phyloP scores from a whole-genome alignment of 2,888 invertebrate genomes.

The Ecliptopera silaceata region DNA sequence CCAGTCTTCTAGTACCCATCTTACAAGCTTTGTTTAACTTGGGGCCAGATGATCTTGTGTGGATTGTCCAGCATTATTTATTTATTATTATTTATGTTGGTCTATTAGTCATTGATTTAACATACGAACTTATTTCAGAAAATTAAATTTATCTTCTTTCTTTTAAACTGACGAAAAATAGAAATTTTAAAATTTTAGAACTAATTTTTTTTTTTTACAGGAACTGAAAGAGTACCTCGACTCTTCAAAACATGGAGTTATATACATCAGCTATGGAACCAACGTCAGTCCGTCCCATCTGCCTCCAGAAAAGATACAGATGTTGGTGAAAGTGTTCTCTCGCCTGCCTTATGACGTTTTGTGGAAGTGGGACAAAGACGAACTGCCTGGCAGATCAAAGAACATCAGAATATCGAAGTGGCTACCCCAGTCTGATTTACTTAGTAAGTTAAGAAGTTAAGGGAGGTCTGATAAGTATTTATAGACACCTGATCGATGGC shows the following conservation, averaged over 20 bases:
- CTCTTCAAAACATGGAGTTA: slow-evolving; percentile 61
- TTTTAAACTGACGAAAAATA: no score
- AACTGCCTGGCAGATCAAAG: slow-evolving; percentile 45
- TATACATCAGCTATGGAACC: slow-evolving; percentile 72
- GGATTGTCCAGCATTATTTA: no score
- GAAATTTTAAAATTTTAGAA: no score
- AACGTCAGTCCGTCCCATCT: slow-evolving; percentile 55
- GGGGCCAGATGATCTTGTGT: no score
- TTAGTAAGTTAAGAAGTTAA: slow-evolving; percentile 46
- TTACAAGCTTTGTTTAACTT: no score
- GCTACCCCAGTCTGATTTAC: slow-evolving; percentile 67
- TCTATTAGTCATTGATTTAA: no score
- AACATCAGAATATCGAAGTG: slow-evolving; percentile 66
- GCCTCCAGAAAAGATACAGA: slow-evolving; percentile 49
- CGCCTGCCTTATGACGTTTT: slow-evolving; percentile 64
- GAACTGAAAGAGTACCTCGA: slow-evolving; percentile 60
- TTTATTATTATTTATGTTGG: no score
- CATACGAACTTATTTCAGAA: no score
- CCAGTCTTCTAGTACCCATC: no score
- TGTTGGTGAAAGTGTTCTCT: slow-evolving; percentile 56
- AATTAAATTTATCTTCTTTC: no score
- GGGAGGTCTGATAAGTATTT: no score
- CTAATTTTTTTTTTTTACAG: slow-evolving; percentile 35
- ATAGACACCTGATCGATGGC: no score
- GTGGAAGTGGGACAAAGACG: slow-evolving; percentile 65